Evolutionary conservation across 2,797 vertebrate species (phyloP).

Genomic region (Phylloscopus collybita): DNA sequence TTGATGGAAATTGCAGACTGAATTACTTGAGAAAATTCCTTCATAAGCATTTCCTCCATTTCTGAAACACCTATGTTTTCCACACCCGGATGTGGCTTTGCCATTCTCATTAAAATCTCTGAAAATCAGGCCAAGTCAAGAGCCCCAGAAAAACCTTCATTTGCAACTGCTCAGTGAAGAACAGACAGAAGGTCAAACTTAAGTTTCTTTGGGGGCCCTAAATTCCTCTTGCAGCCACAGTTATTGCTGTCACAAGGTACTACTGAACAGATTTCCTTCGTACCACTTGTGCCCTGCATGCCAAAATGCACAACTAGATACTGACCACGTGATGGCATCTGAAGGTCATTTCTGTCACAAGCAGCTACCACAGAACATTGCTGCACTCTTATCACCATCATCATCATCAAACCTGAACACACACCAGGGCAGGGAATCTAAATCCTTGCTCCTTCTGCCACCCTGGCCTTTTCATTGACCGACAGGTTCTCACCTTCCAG

Average conservation of each 20-base stretch:
- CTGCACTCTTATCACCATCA: background rate
- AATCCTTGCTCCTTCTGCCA: background rate
- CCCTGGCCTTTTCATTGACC: background rate
- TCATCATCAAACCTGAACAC: background rate
- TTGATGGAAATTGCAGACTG: constrained; percentile 8
- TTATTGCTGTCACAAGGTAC: background rate
- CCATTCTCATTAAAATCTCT: background rate
- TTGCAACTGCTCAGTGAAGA: background rate
- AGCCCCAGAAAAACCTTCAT: background rate
- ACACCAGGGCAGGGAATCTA: background rate
- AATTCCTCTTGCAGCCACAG: background rate
- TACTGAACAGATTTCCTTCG: background rate
- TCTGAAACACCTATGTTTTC: background rate
- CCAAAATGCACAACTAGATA: background rate
- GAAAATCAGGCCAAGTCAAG: background rate
- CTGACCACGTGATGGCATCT: fast-evolving
- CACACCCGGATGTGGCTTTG: background rate
- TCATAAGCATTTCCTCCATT: constrained; percentile 9
- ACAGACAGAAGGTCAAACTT: background rate
- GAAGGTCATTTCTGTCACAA: background rate
- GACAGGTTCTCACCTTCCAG: background rate
- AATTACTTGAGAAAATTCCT: constrained; percentile 1
- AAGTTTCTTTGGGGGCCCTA: background rate
- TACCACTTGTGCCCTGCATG: background rate
- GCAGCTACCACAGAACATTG: background rate